A percentile compares a stretch with the other conserved stretches of the same genome.
phyloP scores from a whole-genome alignment of 2,888 invertebrate species.

The Mechanitis mazaeus region DNA sequence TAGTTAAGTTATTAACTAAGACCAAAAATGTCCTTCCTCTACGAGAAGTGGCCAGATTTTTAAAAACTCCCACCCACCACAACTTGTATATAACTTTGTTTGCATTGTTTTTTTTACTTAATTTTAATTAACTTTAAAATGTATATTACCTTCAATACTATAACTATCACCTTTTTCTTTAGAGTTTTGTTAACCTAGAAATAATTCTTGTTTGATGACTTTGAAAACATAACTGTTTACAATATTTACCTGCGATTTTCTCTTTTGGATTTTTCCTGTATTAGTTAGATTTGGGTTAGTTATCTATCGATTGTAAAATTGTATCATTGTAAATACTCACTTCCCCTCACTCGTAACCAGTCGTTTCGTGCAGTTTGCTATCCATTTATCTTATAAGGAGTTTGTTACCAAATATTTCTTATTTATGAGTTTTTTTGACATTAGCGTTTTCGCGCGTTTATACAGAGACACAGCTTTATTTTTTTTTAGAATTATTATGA shows the following conservation, averaged over 20 bases:
- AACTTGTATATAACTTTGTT: conserved; percentile 58
- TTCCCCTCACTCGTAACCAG: conserved; percentile 41
- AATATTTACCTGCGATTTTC: too few relatives aligned
- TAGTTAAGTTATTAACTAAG: conserved; percentile 38
- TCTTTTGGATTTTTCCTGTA: conserved; percentile 28
- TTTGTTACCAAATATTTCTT: conserved; percentile 75
- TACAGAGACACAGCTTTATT: conserved; percentile 30
- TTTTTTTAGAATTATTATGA: conserved; percentile 1
- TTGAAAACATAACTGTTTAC: too few relatives aligned
- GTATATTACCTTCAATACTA: conserved; percentile 44
- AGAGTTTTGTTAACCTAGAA: conserved; percentile 17
- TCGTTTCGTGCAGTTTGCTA: conserved; percentile 43
- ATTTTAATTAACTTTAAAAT: conserved; percentile 47
- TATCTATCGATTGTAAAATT: conserved; percentile 47
- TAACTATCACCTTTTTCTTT: conserved; percentile 26
- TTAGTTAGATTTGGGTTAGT: conserved; percentile 63
- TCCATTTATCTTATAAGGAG: conserved; percentile 55
- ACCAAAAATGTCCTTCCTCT: conserved; percentile 46
- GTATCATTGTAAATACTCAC: conserved; percentile 60
- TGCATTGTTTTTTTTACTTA: conserved; percentile 48
- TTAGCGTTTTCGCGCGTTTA: conserved; percentile 29
- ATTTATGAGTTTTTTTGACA: conserved; percentile 54
- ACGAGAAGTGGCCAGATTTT: conserved; percentile 59
- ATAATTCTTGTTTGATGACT: background rate
- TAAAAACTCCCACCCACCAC: conserved; percentile 64